Base-by-base conservation (phyloP, 2,797 vertebrate genomes). In the Zenarchopterus dispar region DNA sequence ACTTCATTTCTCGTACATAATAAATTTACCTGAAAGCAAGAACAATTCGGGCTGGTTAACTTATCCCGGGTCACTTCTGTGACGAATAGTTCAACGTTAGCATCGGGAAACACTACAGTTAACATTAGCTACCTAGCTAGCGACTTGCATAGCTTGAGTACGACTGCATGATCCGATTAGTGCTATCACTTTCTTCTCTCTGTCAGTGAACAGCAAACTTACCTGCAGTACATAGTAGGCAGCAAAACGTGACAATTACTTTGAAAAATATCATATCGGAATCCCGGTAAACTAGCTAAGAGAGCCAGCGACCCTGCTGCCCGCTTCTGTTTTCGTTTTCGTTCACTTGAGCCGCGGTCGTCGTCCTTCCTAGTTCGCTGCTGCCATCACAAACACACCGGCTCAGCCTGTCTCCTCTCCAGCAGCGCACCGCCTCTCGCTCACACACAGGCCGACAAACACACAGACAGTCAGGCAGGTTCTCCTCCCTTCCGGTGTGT, bases 181-280 rank as follows among this genome's bases (percentile, higher is more conserved):
- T 78, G 39, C 21, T 36, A 73, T 7, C 65, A 52, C 63, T 69
- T 45, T 74, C 82, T 88, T 55, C 26, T 31, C 28, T 26, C 24
- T 22, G 69, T n/a, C 75, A 39, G 44, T 55, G 43, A 45, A 36
- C 6, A 17, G 19, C 7, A 49, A 67, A 89, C 92, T 89, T 78
- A 94, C 93, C 92, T 88, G 71, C 61, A 18, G 82, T 75, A n/a
- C 81, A 64, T 23, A 28, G 64, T 56, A 92, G 72, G 74, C 81
- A 89, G 85, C 84, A 91, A 46, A 89, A 39, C 52, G 87, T 8
- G 69, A 93, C 9, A 19, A 89, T 8, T 26, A 91, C 44, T 75
- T 87, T 85, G 2, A 91, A 11, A 57, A 85, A 73, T 71, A 81
- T 68, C 90, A 92, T 93, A 75, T 84, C 83, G 85, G 78, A 84